Evolutionary conservation across 2,888 invertebrate species (phyloP).

Genomic region (Euspilapteryx auroguttella): DNA sequence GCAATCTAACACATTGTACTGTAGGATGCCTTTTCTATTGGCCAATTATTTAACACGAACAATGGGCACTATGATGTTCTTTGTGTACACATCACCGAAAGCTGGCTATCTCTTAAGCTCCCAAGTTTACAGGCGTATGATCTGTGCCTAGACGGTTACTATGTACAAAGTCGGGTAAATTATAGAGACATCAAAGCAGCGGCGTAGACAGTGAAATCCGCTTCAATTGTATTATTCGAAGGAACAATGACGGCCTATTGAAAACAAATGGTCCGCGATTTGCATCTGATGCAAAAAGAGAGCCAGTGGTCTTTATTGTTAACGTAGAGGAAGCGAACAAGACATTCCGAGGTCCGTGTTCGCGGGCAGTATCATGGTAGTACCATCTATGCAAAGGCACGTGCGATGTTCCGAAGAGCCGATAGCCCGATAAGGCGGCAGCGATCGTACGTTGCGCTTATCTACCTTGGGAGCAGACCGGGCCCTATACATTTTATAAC

Average conservation of each 20-base stretch:
- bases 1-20: no score
- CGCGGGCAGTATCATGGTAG: slow-evolving; percentile 22
- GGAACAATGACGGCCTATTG: slow-evolving; percentile 29
- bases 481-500: slow-evolving; percentile 26
- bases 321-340: slow-evolving; percentile 10
- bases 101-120: no score
- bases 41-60: neutral
- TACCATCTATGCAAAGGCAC: slow-evolving; percentile 34
- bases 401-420: slow-evolving; percentile 28
- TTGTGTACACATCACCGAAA: no score
- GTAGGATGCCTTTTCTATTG: no score
- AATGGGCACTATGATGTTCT: neutral
- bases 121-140: no score
- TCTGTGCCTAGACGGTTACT: no score
- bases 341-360: slow-evolving; percentile 18
- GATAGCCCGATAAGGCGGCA: slow-evolving; percentile 36
- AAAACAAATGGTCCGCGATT: slow-evolving; percentile 31
- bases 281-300: slow-evolving; percentile 27
- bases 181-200: neutral
- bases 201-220: slow-evolving; percentile 3
- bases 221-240: slow-evolving; percentile 29
- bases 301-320: slow-evolving; percentile 28
- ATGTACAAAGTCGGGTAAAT: no score
- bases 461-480: slow-evolving; percentile 20
- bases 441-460: slow-evolving; percentile 41